These are phyloP conservation scores for Echinops telfairi DNA, from an alignment of 2,113 vertebrate species.

Conservation along the genomic window DNA sequence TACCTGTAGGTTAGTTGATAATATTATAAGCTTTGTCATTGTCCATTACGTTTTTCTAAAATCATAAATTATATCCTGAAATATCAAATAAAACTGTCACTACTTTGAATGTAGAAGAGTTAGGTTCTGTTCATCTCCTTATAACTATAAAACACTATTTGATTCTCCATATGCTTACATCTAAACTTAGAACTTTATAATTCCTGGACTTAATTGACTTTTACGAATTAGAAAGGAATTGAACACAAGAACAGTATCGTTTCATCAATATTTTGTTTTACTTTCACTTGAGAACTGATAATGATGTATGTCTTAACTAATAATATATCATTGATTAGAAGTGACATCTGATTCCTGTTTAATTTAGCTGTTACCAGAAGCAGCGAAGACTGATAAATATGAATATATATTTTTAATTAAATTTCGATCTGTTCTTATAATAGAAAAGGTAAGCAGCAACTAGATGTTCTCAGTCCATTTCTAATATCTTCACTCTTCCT, in stretches of 20 bases:
- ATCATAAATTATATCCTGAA: neutral
- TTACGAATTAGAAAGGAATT: too few relatives aligned
- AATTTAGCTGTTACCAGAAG: too few relatives aligned
- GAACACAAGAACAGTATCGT: too few relatives aligned
- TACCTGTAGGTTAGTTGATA: neutral
- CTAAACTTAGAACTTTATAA: neutral
- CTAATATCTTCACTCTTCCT: neutral
- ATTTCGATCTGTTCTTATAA: too few relatives aligned
- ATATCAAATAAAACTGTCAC: neutral
- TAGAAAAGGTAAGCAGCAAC: neutral
- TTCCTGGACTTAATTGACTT: too few relatives aligned
- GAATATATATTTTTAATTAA: too few relatives aligned
- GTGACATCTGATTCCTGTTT: too few relatives aligned
- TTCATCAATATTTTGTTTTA: too few relatives aligned
- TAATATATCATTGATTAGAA: too few relatives aligned
- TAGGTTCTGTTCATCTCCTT: neutral
- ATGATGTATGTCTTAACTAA: too few relatives aligned
- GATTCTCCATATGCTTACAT: neutral
- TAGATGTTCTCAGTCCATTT: neutral
- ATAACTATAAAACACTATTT: neutral
- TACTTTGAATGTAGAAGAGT: neutral
- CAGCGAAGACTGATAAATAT: too few relatives aligned
- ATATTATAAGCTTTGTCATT: neutral
- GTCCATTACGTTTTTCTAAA: slow-evolving; percentile 21
- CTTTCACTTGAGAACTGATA: too few relatives aligned